Percentiles rank a stretch among this genome's conserved stretches.
Evolutionary conservation across 1,140 invertebrate species (phyloP).

Genomic region (Bicyclus anynana): DNA sequence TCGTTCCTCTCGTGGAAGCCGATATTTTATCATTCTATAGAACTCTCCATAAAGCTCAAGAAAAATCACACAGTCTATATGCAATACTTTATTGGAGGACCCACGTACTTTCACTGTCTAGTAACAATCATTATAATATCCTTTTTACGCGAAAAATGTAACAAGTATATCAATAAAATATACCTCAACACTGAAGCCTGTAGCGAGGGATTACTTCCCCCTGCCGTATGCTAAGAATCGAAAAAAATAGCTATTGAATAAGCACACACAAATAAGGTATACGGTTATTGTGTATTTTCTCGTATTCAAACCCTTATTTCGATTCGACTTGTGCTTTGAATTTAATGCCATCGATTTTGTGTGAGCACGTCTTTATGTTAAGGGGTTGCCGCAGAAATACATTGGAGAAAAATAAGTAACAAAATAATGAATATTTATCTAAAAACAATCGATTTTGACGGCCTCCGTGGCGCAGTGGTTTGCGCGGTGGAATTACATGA

Average conservation of each 20-base stretch:
- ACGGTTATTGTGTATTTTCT: constrained; percentile 49
- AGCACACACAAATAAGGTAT: constrained; percentile 51
- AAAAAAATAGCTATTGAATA: constrained; percentile 45
- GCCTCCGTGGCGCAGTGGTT: too few relatives aligned
- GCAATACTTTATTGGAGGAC: too few relatives aligned
- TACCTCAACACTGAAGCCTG: neutral
- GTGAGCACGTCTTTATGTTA: neutral
- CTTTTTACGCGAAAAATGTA: neutral
- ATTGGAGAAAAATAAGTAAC: too few relatives aligned
- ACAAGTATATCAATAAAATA: constrained; percentile 4
- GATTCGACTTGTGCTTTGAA: constrained; percentile 42
- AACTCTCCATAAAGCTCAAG: too few relatives aligned
- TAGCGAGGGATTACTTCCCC: constrained; percentile 31
- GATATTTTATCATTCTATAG: too few relatives aligned
- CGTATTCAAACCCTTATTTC: constrained; percentile 47
- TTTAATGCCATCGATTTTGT: constrained; percentile 54
- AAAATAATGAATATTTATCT: too few relatives aligned
- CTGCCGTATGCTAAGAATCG: constrained; percentile 18
- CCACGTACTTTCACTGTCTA: too few relatives aligned
- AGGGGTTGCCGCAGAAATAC: neutral
- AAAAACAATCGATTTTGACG: too few relatives aligned
- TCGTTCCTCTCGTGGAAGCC: too few relatives aligned
- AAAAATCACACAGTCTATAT: too few relatives aligned
- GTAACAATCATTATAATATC: neutral
- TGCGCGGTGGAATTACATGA: too few relatives aligned